A percentile compares a stretch with the other conserved stretches of the same genome.
Conservation (phyloP, 2,797 vertebrate genomes). For the Hapalemur alaotrensis region DNA sequence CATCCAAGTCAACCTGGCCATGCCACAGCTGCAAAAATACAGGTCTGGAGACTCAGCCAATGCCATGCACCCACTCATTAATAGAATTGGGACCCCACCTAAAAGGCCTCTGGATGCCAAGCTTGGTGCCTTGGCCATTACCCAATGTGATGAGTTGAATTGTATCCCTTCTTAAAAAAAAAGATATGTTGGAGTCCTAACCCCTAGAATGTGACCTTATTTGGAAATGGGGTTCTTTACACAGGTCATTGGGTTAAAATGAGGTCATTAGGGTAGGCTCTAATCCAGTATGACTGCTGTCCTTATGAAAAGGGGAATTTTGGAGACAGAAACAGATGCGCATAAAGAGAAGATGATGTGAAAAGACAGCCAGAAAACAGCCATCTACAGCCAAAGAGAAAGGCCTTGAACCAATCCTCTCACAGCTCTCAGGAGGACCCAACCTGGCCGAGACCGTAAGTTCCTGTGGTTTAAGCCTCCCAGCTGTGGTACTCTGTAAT, state of each 20-base stretch:
- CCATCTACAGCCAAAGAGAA: background rate
- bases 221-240: background rate
- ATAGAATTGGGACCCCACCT: background rate
- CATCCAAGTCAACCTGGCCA: background rate
- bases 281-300: background rate
- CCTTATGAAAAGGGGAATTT: background rate
- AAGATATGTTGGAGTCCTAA: background rate
- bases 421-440: background rate
- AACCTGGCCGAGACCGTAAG: background rate
- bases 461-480: background rate
- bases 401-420: background rate
- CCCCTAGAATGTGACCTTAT: background rate
- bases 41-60: background rate
- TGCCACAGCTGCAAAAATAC: background rate
- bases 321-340: background rate
- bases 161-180: background rate
- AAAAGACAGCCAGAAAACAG: background rate
- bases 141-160: background rate
- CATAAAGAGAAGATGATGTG: background rate
- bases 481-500: background rate
- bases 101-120: background rate
- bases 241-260: background rate
- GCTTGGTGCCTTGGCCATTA: background rate
- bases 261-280: background rate
- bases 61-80: background rate